phyloP scores from a whole-genome alignment of 2,797 vertebrate species.

The Aphelocoma californica region DNA sequence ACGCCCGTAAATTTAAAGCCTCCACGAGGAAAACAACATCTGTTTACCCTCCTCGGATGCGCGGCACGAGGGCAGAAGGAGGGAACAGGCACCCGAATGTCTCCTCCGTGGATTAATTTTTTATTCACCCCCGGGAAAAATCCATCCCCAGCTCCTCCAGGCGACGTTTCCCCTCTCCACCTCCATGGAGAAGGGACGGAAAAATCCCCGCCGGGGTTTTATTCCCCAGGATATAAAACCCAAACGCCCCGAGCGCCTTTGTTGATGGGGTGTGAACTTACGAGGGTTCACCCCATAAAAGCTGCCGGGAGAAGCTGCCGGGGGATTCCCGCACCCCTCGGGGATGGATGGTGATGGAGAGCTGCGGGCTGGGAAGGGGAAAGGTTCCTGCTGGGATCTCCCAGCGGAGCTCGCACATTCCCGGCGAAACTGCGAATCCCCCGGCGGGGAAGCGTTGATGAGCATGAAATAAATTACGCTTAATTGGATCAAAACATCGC shows the following conservation, averaged over 20 bases:
- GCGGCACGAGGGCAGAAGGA: neutral
- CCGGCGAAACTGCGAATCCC: neutral
- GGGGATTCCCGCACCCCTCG: neutral
- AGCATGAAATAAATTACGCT: neutral
- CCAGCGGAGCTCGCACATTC: neutral
- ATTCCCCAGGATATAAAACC: neutral
- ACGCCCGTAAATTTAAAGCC: neutral
- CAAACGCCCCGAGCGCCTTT: neutral
- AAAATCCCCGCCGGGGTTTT: neutral
- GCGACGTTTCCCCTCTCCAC: accelerated
- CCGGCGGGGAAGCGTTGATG: neutral
- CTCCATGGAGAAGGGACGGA: neutral
- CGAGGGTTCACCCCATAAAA: neutral
- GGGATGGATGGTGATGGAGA: neutral
- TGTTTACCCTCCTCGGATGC: neutral
- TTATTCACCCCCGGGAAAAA: neutral
- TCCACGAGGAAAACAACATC: conserved; percentile 52
- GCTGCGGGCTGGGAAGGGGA: too few species aligned
- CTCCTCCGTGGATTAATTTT: accelerated
- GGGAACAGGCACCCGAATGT: accelerated
- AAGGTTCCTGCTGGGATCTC: neutral
- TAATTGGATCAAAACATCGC: conserved; percentile 7
- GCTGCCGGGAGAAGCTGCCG: accelerated
- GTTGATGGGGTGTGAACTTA: neutral
- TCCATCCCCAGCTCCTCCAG: neutral